Base-by-base conservation (phyloP, 2,113 vertebrate species). In the Garra rufa region DNA sequence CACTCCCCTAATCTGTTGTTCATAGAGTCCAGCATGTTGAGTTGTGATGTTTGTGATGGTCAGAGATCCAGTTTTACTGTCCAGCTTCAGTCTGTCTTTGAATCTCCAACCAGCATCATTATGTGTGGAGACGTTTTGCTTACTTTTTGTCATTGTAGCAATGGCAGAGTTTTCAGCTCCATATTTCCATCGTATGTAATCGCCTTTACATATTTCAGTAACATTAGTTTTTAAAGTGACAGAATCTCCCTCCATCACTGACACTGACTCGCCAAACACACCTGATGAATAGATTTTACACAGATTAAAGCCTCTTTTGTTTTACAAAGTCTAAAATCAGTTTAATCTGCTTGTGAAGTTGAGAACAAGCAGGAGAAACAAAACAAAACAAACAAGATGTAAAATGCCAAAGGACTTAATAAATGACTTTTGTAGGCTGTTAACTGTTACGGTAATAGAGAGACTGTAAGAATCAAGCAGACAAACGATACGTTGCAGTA, bases 21-120 rank as follows among this genome's bases (percentile, higher is more conserved):
- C 0, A 34, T 67, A 67, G 4, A 4, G 14, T 67, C 63, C 63
- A 4, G 28, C 0, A 9, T 67, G 63, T 34, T 67, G 4, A 2
- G 28, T 67, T 67, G 0, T 19, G 2, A 9, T 67, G 63, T 67
- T 19, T 19, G 15, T 67, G 63, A 67, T 67, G 63, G 8, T 67
- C 28, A 67, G 63, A 67, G 63, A 67, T 38, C 63, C 63, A 38
- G 63, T 21, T 21, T 67, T 15, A 67, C 38, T 0, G 17, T 67
- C 30, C 63, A 67, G 30, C 30, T 38, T 67, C 63, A 67, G 63
- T 67, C 63, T 67, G 30, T 38, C 17, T 67, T 30, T 67, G 63
- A 67, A 67, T 67, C 63, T 67, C 63, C 15, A 14, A 34, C 19
- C 28, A 34, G 0, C 2, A 34, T 9, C 63, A 38, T 38, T 15